phyloP scores from a whole-genome alignment of 64 coral and sea anemone species.

The Montipora cactus region DNA sequence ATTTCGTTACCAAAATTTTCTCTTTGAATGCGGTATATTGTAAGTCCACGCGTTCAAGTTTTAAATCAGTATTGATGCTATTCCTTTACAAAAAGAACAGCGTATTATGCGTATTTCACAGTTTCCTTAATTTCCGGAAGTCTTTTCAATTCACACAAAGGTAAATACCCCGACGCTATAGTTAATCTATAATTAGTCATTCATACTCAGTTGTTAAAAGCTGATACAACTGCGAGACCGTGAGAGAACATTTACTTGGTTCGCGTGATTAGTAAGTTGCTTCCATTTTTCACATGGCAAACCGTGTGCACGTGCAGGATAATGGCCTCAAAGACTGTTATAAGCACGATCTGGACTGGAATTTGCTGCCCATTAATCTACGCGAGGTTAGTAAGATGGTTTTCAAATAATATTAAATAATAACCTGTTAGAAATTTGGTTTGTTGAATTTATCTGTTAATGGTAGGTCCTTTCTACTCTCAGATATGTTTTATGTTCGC shows the following conservation, averaged over 20 bases:
- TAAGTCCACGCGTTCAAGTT: neutral
- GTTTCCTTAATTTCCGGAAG: neutral
- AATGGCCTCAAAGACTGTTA: neutral
- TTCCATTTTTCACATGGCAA: neutral
- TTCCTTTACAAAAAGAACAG: neutral
- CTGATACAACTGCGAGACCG: neutral
- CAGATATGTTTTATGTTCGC: slow-evolving; percentile 6
- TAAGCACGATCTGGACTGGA: neutral
- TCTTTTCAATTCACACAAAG: neutral
- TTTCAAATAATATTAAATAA: neutral
- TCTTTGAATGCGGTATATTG: neutral
- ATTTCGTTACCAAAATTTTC: neutral
- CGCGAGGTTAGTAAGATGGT: neutral
- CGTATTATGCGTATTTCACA: neutral
- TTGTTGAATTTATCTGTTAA: neutral
- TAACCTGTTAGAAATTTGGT: neutral
- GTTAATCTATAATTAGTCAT: neutral
- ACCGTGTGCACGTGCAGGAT: neutral
- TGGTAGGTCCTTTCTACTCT: neutral
- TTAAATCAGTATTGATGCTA: neutral
- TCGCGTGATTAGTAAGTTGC: neutral
- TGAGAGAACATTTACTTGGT: neutral
- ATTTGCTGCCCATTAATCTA: neutral
- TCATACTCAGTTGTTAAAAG: neutral
- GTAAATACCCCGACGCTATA: neutral